Conservation (phyloP, 2,113 vertebrate genomes). For the Bungarus multicinctus region DNA sequence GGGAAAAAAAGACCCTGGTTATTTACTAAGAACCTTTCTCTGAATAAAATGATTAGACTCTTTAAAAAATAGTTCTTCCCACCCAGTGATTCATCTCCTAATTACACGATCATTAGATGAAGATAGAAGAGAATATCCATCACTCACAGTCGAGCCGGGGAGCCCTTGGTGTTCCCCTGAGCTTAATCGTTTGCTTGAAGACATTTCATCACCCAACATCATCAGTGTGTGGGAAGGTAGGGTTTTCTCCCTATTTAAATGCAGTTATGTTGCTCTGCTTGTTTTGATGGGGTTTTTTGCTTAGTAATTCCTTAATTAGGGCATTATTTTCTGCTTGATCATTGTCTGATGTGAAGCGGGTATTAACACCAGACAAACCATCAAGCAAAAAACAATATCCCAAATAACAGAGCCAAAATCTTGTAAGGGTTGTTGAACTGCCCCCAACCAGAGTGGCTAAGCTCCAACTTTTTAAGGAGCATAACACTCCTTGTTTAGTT, state of each 20-base stretch:
- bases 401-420: neutral
- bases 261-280: too few species aligned
- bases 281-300: too few species aligned
- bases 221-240: neutral
- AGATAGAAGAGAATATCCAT: too few species aligned
- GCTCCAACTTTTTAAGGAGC: neutral
- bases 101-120: neutral
- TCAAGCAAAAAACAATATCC: too few species aligned
- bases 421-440: neutral
- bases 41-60: neutral
- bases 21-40: neutral
- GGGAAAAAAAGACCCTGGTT: neutral
- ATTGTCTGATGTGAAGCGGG: too few species aligned
- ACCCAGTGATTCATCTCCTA: neutral
- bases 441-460: neutral
- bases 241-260: neutral
- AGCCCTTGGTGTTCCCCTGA: neutral
- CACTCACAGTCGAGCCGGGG: too few species aligned
- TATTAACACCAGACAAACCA: too few species aligned
- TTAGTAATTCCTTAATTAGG: too few species aligned
- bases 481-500: neutral
- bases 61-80: neutral
- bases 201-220: neutral
- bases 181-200: neutral
- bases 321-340: too few species aligned